Percentiles rank a stretch among this genome's conserved stretches.
Conservation (phyloP, 2,888 invertebrate species). For the Ennomos erosarius region DNA sequence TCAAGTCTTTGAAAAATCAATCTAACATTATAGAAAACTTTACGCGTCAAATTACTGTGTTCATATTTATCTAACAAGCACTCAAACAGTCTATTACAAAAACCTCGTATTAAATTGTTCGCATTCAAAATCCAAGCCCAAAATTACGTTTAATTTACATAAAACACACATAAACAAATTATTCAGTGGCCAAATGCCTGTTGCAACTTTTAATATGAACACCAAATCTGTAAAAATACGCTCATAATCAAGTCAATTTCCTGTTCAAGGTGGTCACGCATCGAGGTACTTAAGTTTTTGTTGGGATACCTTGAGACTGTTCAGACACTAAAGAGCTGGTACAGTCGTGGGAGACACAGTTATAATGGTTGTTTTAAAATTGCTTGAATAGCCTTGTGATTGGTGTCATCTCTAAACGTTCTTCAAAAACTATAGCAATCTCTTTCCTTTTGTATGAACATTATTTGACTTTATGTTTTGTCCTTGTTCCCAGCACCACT, state of each 20-base stretch:
- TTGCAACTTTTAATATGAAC: conserved; percentile 36
- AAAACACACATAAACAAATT: conserved; percentile 40
- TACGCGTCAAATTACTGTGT: conserved; percentile 4
- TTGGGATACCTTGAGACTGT: conserved; percentile 50
- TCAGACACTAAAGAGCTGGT: conserved; percentile 23
- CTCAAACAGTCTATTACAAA: no score
- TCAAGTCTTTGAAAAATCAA: neutral
- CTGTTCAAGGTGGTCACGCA: conserved; percentile 48
- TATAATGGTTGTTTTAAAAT: conserved; percentile 21
- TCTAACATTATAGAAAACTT: neutral
- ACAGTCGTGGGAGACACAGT: conserved; percentile 43
- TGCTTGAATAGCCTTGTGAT: conserved; percentile 15
- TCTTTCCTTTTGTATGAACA: neutral
- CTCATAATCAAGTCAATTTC: conserved; percentile 39
- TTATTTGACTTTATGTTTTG: no score
- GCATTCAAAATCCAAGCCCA: conserved; percentile 31
- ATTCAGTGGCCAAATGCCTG: conserved; percentile 19
- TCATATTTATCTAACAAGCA: neutral
- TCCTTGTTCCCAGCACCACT: no score
- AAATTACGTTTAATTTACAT: conserved; percentile 38
- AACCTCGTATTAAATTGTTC: conserved; percentile 6
- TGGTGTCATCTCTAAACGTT: conserved; percentile 19
- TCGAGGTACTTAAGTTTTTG: conserved; percentile 49
- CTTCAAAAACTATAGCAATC: conserved; percentile 2
- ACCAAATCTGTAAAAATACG: conserved; percentile 30